Percentiles rank a stretch among this genome's conserved stretches.
These are phyloP conservation scores for Eupithecia inturbata DNA, from an alignment of 2,888 invertebrate genomes.

Conservation along the genomic window DNA sequence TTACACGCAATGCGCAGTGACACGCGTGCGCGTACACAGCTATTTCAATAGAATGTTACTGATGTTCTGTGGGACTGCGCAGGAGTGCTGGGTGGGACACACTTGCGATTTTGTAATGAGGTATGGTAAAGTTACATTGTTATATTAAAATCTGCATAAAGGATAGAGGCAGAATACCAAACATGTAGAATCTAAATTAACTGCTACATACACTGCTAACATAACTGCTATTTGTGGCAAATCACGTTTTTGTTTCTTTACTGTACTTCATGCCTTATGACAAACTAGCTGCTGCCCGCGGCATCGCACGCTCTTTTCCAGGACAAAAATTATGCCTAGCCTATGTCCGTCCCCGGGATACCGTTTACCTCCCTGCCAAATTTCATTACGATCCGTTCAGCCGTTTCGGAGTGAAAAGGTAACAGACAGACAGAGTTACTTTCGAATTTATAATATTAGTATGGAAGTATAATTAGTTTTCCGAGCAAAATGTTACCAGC, in stretches of 20 bases:
- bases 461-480: too few species aligned
- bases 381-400: too few species aligned
- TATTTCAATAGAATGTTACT: conserved; percentile 70
- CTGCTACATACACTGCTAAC: too few species aligned
- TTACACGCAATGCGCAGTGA: conserved; percentile 64
- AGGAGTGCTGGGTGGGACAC: conserved; percentile 20
- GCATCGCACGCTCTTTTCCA: too few species aligned
- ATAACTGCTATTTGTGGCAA: background rate
- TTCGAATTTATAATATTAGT: too few species aligned
- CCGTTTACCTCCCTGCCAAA: too few species aligned
- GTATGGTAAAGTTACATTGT: conserved; percentile 1
- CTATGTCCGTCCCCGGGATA: too few species aligned
- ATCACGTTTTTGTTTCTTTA: background rate
- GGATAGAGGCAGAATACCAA: background rate
- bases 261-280: background rate
- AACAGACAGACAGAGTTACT: too few species aligned
- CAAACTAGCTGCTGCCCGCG: too few species aligned
- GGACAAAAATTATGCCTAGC: too few species aligned
- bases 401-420: too few species aligned
- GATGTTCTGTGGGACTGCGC: conserved; percentile 55
- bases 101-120: conserved; percentile 15
- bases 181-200: background rate
- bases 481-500: background rate
- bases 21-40: conserved; percentile 60
- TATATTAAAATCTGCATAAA: conserved; percentile 1